Evolutionary conservation across 53 echinoderm and acorn worm species (phyloP).

Genomic region (Arbacia lixula): DNA sequence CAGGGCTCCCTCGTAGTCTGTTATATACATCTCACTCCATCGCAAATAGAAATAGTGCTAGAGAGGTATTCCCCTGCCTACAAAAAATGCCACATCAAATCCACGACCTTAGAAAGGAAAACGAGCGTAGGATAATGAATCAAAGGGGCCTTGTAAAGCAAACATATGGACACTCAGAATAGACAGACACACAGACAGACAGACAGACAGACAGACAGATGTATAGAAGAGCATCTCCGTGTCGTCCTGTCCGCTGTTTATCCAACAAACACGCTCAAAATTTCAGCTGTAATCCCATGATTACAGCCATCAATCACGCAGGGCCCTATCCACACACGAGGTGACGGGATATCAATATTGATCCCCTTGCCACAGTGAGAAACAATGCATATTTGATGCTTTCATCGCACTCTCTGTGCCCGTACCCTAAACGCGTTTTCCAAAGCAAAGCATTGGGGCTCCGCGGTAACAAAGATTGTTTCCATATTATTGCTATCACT

Average conservation of each 20-base stretch:
- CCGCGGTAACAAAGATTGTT: no score
- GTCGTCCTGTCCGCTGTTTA: conserved; percentile 16
- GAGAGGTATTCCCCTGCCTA: no score
- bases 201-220: background rate
- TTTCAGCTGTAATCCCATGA: conserved; percentile 49
- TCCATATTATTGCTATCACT: background rate
- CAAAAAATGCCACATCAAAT: no score
- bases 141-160: no score
- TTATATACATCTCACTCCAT: no score
- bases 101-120: no score
- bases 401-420: conserved; percentile 8
- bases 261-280: background rate
- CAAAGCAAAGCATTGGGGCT: no score
- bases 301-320: conserved; percentile 40
- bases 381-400: conserved; percentile 42
- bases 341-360: conserved; percentile 46
- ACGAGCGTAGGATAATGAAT: no score
- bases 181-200: no score
- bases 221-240: background rate
- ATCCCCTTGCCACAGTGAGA: conserved; percentile 13
- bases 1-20: no score
- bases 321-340: conserved; percentile 2
- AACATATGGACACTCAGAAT: no score
- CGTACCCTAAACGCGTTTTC: background rate
- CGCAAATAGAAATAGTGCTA: no score